These are phyloP conservation scores for Seriola aureovittata DNA, from an alignment of 2,113 vertebrate genomes.

Conservation along the genomic window DNA sequence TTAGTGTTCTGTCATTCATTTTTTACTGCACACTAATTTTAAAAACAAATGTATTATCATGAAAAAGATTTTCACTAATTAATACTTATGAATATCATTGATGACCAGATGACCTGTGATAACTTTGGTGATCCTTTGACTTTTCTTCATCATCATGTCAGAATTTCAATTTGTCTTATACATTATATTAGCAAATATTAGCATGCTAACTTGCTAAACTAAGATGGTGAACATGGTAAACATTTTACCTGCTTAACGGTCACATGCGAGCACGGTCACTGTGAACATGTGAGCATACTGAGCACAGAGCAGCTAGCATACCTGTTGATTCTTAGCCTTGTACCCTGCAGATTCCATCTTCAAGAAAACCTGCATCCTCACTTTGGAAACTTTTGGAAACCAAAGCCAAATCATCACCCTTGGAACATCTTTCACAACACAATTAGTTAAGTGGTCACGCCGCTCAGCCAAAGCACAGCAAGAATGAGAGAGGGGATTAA, in stretches of 20 bases:
- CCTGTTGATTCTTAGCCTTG: not conserved
- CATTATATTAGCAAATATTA: not conserved
- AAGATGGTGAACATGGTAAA: not conserved
- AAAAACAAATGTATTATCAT: too few species aligned
- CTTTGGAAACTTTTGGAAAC: conserved; percentile 48
- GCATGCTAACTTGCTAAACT: not conserved
- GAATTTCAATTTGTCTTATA: not conserved
- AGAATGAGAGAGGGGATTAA: conserved; percentile 52
- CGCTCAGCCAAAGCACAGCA: conserved; percentile 50
- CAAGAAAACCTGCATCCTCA: conserved; percentile 33
- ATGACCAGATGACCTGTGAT: too few species aligned
- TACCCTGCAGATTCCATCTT: not conserved
- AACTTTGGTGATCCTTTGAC: too few species aligned
- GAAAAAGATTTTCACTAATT: too few species aligned
- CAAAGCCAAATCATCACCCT: conserved; percentile 53
- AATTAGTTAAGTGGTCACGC: conserved; percentile 70
- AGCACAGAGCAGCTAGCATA: not conserved
- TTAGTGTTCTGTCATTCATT: not conserved
- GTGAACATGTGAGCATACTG: not conserved
- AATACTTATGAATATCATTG: too few species aligned
- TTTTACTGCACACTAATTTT: too few species aligned
- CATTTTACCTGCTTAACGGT: not conserved
- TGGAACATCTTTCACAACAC: conserved; percentile 67
- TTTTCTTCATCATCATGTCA: not conserved
- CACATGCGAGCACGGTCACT: not conserved